Conservation (phyloP, 2,113 vertebrate species). For the Cervus canadensis region DNA sequence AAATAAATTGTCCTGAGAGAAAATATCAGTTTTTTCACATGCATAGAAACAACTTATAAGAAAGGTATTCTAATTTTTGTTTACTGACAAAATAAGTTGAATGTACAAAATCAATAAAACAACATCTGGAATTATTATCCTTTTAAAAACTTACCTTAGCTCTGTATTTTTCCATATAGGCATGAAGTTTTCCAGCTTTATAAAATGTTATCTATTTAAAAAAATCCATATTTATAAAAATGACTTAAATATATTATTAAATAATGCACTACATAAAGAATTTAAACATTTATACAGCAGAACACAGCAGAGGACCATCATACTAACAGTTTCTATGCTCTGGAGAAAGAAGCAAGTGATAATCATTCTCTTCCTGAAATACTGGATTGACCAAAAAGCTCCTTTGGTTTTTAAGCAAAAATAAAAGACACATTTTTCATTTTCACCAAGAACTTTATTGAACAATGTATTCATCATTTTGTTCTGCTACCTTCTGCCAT, state of each 20-base stretch:
- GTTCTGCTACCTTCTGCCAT: background rate
- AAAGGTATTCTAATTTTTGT: background rate
- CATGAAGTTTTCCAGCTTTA: slow-evolving; percentile 84
- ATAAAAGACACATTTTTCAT: background rate
- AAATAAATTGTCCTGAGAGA: background rate
- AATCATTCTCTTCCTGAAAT: background rate
- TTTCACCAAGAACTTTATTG: background rate
- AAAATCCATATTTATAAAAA: slow-evolving; percentile 36
- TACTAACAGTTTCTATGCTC: background rate
- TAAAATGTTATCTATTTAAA: slow-evolving; percentile 86
- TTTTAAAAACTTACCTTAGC: slow-evolving; percentile 83
- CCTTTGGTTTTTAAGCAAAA: background rate
- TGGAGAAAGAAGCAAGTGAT: background rate
- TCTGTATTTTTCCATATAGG: slow-evolving; percentile 78
- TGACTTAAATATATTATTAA: slow-evolving; percentile 16
- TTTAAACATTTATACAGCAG: background rate
- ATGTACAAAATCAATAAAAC: background rate
- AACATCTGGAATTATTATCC: background rate
- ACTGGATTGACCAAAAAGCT: background rate
- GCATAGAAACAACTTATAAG: background rate
- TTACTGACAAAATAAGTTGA: background rate
- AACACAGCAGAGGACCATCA: background rate
- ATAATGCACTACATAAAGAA: background rate
- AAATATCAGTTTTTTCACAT: background rate
- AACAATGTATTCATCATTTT: background rate